Evolutionary conservation across 2,888 invertebrate genomes (phyloP).

Genomic region (Teleiodes luculella): DNA sequence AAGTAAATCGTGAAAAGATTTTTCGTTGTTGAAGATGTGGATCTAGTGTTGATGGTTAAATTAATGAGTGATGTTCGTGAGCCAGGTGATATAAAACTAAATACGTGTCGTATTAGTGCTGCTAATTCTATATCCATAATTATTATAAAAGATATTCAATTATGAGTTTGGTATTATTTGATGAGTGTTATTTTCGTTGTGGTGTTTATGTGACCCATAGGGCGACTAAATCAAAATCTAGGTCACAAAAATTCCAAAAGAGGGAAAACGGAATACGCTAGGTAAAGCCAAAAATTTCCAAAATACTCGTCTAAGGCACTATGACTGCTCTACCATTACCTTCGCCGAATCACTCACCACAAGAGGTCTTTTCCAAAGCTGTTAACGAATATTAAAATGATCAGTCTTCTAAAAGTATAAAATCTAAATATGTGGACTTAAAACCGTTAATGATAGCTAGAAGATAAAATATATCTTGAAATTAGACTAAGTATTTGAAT

Average conservation of each 20-base stretch:
- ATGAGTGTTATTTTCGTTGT: slow-evolving; percentile 33
- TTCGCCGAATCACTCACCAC: slow-evolving; percentile 72
- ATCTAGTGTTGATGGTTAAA: neutral
- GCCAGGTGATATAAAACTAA: neutral
- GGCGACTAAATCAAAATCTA: slow-evolving; percentile 31
- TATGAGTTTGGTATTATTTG: slow-evolving; percentile 4
- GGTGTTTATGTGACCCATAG: slow-evolving; percentile 39
- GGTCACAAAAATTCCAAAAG: slow-evolving; percentile 35
- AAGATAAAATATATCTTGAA: too few species aligned
- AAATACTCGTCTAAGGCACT: slow-evolving; percentile 60
- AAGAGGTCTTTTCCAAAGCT: slow-evolving; percentile 77
- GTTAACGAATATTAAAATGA: slow-evolving; percentile 56
- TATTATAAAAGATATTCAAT: neutral
- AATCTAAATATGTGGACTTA: slow-evolving; percentile 4
- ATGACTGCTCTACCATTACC: slow-evolving; percentile 63
- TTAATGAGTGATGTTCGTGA: neutral
- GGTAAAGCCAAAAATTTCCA: slow-evolving; percentile 52
- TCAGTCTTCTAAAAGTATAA: slow-evolving; percentile 18
- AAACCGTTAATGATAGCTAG: neutral
- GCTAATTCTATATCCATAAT: neutral
- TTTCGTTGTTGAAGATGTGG: neutral
- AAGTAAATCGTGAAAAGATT: neutral
- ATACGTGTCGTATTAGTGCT: slow-evolving; percentile 8
- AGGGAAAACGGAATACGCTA: slow-evolving; percentile 49
- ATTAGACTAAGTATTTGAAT: slow-evolving; percentile 9